Percentiles rank a stretch among this genome's conserved stretches.
phyloP scores from a whole-genome alignment of 2,888 invertebrate genomes.

The Ophion obscuratus region DNA sequence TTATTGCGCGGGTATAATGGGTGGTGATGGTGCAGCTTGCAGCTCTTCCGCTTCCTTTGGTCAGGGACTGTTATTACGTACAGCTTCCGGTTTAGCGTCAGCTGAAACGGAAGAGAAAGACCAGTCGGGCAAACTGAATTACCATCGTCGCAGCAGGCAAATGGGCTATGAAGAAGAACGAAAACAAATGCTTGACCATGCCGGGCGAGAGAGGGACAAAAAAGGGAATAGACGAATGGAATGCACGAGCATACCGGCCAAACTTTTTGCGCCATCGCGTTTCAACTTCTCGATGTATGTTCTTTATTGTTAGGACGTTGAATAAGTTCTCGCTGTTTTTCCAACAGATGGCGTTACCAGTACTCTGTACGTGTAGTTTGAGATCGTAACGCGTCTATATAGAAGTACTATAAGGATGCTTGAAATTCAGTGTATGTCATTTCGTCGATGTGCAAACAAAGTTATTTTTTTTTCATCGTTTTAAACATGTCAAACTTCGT shows the following conservation, averaged over 20 bases:
- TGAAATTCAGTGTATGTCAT: no score
- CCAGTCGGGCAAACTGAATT: neutral
- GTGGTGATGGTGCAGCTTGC: constrained; percentile 10
- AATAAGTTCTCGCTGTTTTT: neutral
- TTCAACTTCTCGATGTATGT: constrained; percentile 17
- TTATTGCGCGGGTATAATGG: constrained; percentile 39
- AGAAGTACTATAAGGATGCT: no score
- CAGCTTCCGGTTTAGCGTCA: neutral
- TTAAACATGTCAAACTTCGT: no score
- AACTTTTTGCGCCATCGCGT: constrained; percentile 44
- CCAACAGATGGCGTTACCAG: no score
- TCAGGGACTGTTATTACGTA: neutral
- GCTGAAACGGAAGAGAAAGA: neutral
- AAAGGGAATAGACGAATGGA: constrained; percentile 28
- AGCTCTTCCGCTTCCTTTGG: neutral
- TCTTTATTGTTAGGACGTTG: constrained; percentile 39
- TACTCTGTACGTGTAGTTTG: no score
- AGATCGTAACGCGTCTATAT: no score
- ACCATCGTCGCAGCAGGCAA: neutral
- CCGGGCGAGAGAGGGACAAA: neutral
- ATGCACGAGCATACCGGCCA: constrained; percentile 29
- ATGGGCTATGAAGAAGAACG: neutral
- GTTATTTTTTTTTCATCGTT: no score
- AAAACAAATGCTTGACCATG: neutral
- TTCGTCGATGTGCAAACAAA: no score